A percentile compares a stretch with the other conserved stretches of the same genome.
Evolutionary conservation across 2,797 vertebrate species (phyloP).

Genomic region (Sternotherus odoratus): DNA sequence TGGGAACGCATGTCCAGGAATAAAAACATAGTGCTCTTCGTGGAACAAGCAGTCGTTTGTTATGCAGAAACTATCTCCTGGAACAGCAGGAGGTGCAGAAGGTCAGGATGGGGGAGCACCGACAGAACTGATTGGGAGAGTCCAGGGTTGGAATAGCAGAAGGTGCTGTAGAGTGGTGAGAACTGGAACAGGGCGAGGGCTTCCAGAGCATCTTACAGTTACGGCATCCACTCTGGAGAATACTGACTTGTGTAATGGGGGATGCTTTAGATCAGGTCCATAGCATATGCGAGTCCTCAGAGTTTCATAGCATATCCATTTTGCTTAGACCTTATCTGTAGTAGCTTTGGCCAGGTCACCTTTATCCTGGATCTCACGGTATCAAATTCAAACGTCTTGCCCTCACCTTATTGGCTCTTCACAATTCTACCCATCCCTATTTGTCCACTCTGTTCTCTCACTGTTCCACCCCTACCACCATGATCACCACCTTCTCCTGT

Average conservation of each 20-base stretch:
- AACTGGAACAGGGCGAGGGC: not conserved
- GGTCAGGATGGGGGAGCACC: not conserved
- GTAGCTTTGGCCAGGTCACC: not conserved
- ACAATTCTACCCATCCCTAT: not conserved
- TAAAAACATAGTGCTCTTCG: not conserved
- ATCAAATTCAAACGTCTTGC: not conserved
- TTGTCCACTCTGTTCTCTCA: not conserved
- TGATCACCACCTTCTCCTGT: not conserved
- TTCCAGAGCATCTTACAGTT: not conserved
- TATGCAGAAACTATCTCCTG: not conserved
- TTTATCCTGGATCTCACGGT: not conserved
- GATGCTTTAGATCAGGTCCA: not conserved
- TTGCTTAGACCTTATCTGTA: not conserved
- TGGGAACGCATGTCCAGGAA: slow-evolving; percentile 44
- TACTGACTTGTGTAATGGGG: not conserved
- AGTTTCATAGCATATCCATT: not conserved
- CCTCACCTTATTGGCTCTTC: not conserved
- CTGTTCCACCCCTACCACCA: not conserved
- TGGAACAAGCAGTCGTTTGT: not conserved
- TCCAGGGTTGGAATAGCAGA: not conserved
- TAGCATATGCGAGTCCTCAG: not conserved
- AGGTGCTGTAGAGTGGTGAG: not conserved
- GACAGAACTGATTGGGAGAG: not conserved
- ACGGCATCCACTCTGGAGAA: not conserved
- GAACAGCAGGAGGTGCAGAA: not conserved